Percentiles rank a stretch among this genome's conserved stretches.
Conservation (phyloP, 2,113 vertebrate genomes). For the Chlorodrepanis virens region DNA sequence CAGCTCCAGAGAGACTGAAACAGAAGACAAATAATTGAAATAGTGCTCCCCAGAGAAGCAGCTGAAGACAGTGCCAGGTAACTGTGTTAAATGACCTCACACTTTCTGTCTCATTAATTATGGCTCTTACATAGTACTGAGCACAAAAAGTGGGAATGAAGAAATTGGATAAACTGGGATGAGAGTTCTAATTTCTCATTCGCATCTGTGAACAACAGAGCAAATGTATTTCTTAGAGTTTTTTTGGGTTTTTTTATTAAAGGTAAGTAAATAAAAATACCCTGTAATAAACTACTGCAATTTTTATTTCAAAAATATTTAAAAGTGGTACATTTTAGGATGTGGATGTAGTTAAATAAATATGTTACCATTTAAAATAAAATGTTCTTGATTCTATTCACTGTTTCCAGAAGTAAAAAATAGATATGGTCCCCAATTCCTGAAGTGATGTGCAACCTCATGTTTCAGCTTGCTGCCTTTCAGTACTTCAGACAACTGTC, state of each 20-base stretch:
- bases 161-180: background rate
- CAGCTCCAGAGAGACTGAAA: background rate
- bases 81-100: background rate
- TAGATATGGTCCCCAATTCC: background rate
- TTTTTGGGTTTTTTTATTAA: background rate
- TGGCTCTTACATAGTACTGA: background rate
- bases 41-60: background rate
- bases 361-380: background rate
- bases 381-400: background rate
- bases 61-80: background rate
- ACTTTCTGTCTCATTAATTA: background rate
- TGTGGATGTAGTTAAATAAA: background rate
- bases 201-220: background rate
- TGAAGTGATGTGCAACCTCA: background rate
- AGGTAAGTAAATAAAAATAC: background rate
- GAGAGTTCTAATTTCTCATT: background rate
- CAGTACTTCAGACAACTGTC: background rate
- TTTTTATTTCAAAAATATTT: background rate
- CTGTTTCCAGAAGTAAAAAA: background rate
- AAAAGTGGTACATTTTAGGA: background rate
- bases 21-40: slow-evolving; percentile 21
- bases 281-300: background rate
- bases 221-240: background rate
- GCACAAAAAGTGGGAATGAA: background rate
- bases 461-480: background rate